Conservation (phyloP, 2,113 vertebrate genomes). For the human (Homo sapiens) region GRCh38 chr2:41199001-41199500, state of each 20-base stretch:
- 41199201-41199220: not conserved
- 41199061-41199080: not conserved
- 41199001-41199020: not conserved
- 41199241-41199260: not conserved
- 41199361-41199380: not conserved
- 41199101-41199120: constrained; percentile 1
- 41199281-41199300: not conserved
- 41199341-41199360: not conserved
- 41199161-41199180: not conserved
- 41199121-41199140: not conserved
- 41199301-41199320: not conserved
- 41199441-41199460: not conserved
- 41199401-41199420: not conserved
- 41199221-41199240: not conserved
- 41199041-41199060: constrained; percentile 22
- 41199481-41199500: constrained; percentile 35
- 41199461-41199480: not conserved
- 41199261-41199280: not conserved
- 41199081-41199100: constrained; percentile 1
- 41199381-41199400: not conserved
- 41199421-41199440: not conserved
- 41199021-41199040: not conserved
- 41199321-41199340: not conserved
- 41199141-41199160: not conserved
- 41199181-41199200: not conserved